These are phyloP conservation scores for Dromius quadrimaculatus DNA, from an alignment of 2,888 invertebrate genomes.

Conservation along the genomic window DNA sequence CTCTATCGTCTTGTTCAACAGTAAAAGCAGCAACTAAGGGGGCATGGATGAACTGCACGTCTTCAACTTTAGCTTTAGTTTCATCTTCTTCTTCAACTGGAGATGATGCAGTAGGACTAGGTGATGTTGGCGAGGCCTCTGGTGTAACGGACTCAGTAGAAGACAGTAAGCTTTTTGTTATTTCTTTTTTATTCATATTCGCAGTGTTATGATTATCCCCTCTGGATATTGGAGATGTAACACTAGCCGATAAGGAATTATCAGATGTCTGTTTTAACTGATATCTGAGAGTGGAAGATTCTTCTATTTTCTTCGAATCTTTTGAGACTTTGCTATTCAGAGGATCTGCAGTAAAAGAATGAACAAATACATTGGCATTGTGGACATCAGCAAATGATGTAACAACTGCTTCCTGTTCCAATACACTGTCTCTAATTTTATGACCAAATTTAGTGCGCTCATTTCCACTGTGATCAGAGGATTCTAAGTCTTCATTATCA, in stretches of 20 bases:
- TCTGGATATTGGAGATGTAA: slow-evolving; percentile 27
- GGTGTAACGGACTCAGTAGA: slow-evolving; percentile 57
- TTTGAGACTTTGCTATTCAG: slow-evolving; percentile 7
- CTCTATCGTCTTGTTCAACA: slow-evolving; percentile 84
- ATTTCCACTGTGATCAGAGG: slow-evolving; percentile 50
- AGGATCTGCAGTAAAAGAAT: slow-evolving; percentile 7
- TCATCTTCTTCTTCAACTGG: slow-evolving; percentile 72
- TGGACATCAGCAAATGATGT: slow-evolving; percentile 26
- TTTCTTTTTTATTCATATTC: slow-evolving; percentile 53
- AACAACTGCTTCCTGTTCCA: slow-evolving; percentile 18
- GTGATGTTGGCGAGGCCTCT: slow-evolving; percentile 66
- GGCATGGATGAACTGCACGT: slow-evolving; percentile 85
- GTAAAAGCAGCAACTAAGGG: slow-evolving; percentile 88
- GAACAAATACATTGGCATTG: slow-evolving; percentile 36
- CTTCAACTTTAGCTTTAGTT: slow-evolving; percentile 74
- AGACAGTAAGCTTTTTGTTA: slow-evolving; percentile 53
- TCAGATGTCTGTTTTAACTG: background rate
- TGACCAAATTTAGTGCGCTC: slow-evolving; percentile 21
- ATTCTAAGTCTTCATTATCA: slow-evolving; percentile 66
- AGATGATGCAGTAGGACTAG: slow-evolving; percentile 54
- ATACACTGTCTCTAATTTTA: slow-evolving; percentile 34
- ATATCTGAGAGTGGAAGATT: slow-evolving; percentile 54
- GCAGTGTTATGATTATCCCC: slow-evolving; percentile 8
- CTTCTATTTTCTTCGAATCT: slow-evolving; percentile 45
- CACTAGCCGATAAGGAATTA: slow-evolving; percentile 39